A percentile compares a stretch with the other conserved stretches of the same genome.
Conservation (phyloP, 2,888 invertebrate species). For the Tetropium fuscum region DNA sequence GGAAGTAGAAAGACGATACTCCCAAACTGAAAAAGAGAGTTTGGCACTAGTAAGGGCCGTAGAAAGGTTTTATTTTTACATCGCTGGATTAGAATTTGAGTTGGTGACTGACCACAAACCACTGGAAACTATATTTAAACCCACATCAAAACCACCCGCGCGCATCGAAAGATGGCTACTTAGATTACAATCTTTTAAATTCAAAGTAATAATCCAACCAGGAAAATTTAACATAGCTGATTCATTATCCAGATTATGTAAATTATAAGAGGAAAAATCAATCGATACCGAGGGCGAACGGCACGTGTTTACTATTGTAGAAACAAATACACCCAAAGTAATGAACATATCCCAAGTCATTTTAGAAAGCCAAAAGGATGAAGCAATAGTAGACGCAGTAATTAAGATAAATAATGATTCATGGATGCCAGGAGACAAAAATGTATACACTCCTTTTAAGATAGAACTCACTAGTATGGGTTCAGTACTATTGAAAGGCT, state of each 20-base stretch:
- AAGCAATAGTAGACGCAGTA: constrained; percentile 20
- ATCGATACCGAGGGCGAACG: constrained; percentile 37
- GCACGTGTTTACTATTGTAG: constrained; percentile 38
- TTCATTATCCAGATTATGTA: constrained; percentile 10
- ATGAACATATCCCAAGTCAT: constrained; percentile 31
- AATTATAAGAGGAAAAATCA: constrained; percentile 20
- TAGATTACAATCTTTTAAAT: constrained; percentile 43
- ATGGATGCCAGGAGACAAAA: constrained; percentile 36
- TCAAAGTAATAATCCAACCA: constrained; percentile 41
- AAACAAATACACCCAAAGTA: constrained; percentile 35
- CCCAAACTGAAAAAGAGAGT: not conserved
- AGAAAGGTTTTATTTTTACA: too few species aligned
- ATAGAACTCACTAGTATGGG: constrained; percentile 41
- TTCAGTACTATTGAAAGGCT: constrained; percentile 38
- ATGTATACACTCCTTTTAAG: constrained; percentile 36
- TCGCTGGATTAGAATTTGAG: constrained; percentile 62
- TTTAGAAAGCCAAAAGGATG: constrained; percentile 29
- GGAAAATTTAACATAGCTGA: constrained; percentile 42
- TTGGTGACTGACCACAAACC: constrained; percentile 57
- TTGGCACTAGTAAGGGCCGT: not conserved
- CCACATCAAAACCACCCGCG: constrained; percentile 44
- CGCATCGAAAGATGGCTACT: constrained; percentile 48
- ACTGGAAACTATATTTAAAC: constrained; percentile 55
- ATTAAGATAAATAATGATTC: constrained; percentile 28
- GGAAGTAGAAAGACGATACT: not conserved